Conservation (phyloP, 2,113 vertebrate species). For the Aptenodytes patagonicus region DNA sequence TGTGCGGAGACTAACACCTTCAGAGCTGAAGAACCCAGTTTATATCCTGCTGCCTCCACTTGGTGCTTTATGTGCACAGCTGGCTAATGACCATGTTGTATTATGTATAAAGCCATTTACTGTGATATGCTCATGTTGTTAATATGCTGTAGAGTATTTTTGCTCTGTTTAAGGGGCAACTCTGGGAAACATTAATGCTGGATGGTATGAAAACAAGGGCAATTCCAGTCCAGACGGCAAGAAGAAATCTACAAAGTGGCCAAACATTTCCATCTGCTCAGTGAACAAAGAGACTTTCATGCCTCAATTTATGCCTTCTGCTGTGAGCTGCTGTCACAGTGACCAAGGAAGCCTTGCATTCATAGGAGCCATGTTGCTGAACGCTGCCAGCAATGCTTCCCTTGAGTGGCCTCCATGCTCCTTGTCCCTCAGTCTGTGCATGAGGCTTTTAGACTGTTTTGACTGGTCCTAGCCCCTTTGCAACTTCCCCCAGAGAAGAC, state of each 20-base stretch:
- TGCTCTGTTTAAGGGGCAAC: conserved; percentile 31
- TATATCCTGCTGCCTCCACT: conserved; percentile 6
- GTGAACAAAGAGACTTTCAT: not conserved
- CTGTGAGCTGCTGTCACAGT: not conserved
- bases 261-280: conserved; percentile 64
- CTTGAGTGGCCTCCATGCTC: not conserved
- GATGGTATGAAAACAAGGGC: conserved; percentile 31
- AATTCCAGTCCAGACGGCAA: conserved; percentile 20
- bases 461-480: not conserved
- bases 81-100: conserved; percentile 41
- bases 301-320: conserved; percentile 2
- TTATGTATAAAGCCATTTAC: conserved; percentile 34
- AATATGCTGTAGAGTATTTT: conserved; percentile 11
- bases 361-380: not conserved
- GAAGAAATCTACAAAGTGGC: conserved; percentile 13
- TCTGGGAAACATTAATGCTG: conserved; percentile 25
- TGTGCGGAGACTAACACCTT: not conserved
- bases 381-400: not conserved
- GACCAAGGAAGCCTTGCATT: not conserved
- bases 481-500: not conserved
- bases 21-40: not conserved
- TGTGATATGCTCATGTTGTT: not conserved
- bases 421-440: not conserved
- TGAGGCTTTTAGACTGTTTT: not conserved
- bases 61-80: conserved; percentile 24